Conservation (phyloP, 2,113 vertebrate species). For the Tragelaphus imberbis region DNA sequence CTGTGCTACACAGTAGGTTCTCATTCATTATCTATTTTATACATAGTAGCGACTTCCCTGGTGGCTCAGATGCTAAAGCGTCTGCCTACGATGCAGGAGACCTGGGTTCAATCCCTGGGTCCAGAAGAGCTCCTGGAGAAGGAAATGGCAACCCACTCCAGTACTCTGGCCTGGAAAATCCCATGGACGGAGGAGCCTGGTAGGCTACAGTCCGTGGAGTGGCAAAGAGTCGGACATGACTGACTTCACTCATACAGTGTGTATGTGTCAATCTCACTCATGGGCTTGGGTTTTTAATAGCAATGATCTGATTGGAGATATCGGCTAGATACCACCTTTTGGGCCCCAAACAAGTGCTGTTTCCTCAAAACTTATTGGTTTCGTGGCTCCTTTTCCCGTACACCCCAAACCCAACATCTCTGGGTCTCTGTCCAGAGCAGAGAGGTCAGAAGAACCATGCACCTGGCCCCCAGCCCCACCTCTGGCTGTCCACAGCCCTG, state of each 20-base stretch:
- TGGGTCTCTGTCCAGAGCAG: not conserved
- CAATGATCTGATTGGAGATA: not conserved
- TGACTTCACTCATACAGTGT: not conserved
- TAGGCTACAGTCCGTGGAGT: not conserved
- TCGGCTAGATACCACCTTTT: not conserved
- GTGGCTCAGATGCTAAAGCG: not conserved
- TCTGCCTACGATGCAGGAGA: not conserved
- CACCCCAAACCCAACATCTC: fast-evolving
- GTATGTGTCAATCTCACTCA: not conserved
- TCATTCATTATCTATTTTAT: not conserved
- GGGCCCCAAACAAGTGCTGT: not conserved
- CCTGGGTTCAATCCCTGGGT: not conserved
- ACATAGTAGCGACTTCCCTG: not conserved
- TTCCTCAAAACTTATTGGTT: not conserved
- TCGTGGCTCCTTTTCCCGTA: fast-evolving
- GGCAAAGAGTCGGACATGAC: not conserved
- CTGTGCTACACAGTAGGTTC: not conserved
- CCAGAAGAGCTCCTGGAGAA: not conserved
- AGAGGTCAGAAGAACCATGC: fast-evolving
- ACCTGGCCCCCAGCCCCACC: too few relatives aligned
- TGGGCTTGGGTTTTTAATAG: not conserved
- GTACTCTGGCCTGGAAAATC: not conserved
- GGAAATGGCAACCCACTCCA: not conserved
- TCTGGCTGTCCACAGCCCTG: not conserved
- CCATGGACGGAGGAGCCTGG: not conserved